phyloP scores from a whole-genome alignment of 2,888 invertebrate genomes.

The Heterodera filipjevi region DNA sequence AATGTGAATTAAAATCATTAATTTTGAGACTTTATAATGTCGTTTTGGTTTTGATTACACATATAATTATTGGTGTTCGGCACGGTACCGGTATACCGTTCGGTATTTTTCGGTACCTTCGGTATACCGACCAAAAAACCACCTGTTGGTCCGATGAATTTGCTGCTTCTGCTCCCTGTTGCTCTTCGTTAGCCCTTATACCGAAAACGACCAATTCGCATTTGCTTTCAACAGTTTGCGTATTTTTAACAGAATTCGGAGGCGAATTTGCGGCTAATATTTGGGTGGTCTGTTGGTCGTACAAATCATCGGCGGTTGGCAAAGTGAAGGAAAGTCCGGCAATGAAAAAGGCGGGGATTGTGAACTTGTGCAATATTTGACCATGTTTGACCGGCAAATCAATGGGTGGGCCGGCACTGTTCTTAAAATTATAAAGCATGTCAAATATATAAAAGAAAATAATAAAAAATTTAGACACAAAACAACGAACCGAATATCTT shows the following conservation, averaged over 20 bases:
- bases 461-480: not conserved
- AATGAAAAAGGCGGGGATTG: slow-evolving; percentile 39
- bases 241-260: not conserved
- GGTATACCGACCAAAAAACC: too few relatives aligned
- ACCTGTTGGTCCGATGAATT: not conserved
- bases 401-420: slow-evolving; percentile 21
- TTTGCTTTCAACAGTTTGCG: not conserved
- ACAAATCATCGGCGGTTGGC: not conserved
- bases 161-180: not conserved
- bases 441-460: too few relatives aligned
- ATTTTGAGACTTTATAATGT: too few relatives aligned
- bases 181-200: not conserved
- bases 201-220: slow-evolving; percentile 55
- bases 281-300: not conserved
- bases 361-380: slow-evolving; percentile 35
- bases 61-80: too few relatives aligned
- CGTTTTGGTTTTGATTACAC: too few relatives aligned
- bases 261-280: not conserved
- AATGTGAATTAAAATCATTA: too few relatives aligned
- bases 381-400: slow-evolving; percentile 27
- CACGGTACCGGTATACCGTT: too few relatives aligned
- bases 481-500: not conserved
- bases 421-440: not conserved
- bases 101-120: too few relatives aligned
- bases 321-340: slow-evolving; percentile 56